Conservation (phyloP, 1,140 invertebrate species). For the Diorhabda sublineata region DNA sequence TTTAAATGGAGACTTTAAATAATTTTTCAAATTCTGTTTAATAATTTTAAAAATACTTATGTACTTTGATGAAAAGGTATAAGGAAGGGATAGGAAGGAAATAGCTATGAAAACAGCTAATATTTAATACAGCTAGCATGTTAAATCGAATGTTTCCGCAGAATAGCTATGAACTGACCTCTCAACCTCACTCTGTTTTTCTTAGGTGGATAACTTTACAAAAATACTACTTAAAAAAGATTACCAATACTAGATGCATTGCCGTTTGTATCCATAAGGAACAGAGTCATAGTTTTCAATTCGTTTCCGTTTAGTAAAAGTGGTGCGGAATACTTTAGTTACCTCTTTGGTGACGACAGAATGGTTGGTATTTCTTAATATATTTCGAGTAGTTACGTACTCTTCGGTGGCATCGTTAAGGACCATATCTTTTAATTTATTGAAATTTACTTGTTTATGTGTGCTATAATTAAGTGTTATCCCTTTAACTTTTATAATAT, state of each 20-base stretch:
- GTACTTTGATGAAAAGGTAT: too few species aligned
- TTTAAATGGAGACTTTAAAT: too few species aligned
- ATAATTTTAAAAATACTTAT: too few species aligned
- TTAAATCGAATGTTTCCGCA: not conserved
- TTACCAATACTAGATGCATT: not conserved
- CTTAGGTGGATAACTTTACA: not conserved
- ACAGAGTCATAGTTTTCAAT: constrained; percentile 3
- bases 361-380: not conserved
- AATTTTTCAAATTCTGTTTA: too few species aligned
- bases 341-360: not conserved
- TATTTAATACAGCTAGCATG: not conserved
- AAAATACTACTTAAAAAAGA: not conserved
- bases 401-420: not conserved
- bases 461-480: constrained; percentile 13
- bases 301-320: not conserved
- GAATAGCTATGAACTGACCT: not conserved
- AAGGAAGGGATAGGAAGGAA: not conserved
- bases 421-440: not conserved
- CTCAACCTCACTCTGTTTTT: not conserved
- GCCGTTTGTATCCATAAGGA: not conserved
- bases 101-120: not conserved
- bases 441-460: not conserved
- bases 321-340: not conserved
- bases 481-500: constrained; percentile 12
- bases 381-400: not conserved